Evolutionary conservation across 2,113 vertebrate genomes (phyloP).

Genomic region (Cololabis saira): DNA sequence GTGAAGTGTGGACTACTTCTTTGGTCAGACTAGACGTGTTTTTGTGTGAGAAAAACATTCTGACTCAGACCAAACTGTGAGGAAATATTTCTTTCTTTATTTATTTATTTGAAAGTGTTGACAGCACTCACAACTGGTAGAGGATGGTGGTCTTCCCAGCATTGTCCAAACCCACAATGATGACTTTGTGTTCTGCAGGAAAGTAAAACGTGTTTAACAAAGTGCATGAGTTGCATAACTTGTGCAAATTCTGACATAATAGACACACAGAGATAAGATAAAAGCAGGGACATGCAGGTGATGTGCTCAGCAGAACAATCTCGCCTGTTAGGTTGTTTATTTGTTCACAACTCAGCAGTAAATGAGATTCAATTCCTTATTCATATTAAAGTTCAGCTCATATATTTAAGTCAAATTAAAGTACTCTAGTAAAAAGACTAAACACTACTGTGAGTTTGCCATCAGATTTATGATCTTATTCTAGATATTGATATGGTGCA

Average conservation of each 20-base stretch:
- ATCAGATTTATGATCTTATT: accelerated
- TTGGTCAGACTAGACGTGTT: conserved; percentile 81
- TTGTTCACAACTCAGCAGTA: too few species aligned
- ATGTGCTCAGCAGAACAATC: background rate
- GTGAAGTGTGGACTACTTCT: conserved; percentile 85
- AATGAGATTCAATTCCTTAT: too few species aligned
- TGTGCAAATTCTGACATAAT: background rate
- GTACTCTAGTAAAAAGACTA: background rate
- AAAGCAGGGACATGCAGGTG: background rate
- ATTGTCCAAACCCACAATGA: conserved; percentile 88
- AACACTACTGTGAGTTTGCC: background rate
- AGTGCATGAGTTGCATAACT: background rate
- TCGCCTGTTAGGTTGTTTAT: background rate
- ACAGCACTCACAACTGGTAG: conserved; percentile 85
- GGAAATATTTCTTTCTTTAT: too few species aligned
- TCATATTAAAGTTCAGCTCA: too few species aligned
- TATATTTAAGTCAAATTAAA: background rate
- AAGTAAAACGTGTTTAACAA: background rate
- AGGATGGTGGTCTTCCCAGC: conserved; percentile 88
- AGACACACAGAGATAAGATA: conserved; percentile 43
- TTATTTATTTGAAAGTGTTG: background rate
- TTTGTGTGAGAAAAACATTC: background rate
- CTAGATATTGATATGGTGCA: accelerated
- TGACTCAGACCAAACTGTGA: background rate
- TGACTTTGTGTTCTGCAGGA: conserved; percentile 87